phyloP scores from a whole-genome alignment of 2,888 invertebrate species.

The Polia nebulosa region DNA sequence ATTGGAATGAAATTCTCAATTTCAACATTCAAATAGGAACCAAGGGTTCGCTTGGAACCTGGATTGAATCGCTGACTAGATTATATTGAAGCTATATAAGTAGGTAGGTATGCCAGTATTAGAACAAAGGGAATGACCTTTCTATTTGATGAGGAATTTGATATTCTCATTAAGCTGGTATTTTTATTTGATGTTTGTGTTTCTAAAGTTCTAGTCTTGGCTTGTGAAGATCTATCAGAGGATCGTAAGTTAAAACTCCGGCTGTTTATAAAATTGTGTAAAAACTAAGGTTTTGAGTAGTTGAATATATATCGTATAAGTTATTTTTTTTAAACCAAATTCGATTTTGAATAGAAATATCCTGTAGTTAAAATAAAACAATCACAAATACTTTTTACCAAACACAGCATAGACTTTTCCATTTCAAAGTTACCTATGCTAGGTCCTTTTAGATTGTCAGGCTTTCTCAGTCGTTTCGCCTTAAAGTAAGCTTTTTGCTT shows the following conservation, averaged over 20 bases:
- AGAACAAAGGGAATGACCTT: constrained; percentile 4
- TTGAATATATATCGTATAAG: too few relatives aligned
- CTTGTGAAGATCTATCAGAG: neutral
- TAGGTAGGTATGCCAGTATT: neutral
- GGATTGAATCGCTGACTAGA: constrained; percentile 11
- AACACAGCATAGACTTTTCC: neutral
- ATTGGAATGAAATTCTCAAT: constrained; percentile 40
- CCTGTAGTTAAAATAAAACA: neutral
- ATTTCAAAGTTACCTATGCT: neutral
- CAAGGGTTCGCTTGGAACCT: constrained; percentile 20
- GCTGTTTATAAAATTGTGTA: neutral
- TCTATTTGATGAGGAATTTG: neutral
- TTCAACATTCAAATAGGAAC: constrained; percentile 37
- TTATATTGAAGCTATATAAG: constrained; percentile 18
- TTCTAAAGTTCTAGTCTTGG: neutral
- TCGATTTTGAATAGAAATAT: neutral
- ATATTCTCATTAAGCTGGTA: neutral
- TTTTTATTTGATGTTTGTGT: neutral
- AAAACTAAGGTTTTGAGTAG: neutral
- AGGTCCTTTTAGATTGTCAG: too few relatives aligned
- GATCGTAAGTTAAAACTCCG: neutral
- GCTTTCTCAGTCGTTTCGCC: neutral
- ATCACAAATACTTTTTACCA: neutral
- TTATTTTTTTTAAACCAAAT: too few relatives aligned
- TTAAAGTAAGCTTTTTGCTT: neutral